Conservation (phyloP, 2,113 vertebrate species). For the Tetrax tetrax region DNA sequence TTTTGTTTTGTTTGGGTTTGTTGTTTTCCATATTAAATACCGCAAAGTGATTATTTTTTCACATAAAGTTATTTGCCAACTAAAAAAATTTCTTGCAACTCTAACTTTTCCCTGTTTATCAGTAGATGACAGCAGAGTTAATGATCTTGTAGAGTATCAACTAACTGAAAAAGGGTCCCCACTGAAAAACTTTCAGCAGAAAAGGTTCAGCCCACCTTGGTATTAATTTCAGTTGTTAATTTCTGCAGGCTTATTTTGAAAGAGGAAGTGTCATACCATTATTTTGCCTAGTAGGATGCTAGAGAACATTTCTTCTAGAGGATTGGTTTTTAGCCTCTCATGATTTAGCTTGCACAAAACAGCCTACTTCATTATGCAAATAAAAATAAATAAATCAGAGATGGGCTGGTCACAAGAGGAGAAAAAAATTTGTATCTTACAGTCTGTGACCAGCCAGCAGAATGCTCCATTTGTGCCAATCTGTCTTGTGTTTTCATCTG, state of each 20-base stretch:
- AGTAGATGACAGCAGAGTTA: not conserved
- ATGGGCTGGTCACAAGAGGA: not conserved
- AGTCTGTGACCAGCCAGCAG: conserved; percentile 14
- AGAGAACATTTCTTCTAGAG: not conserved
- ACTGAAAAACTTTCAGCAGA: not conserved
- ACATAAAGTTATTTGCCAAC: not conserved
- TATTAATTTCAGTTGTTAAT: not conserved
- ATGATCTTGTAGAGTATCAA: not conserved
- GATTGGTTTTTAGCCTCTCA: fast-evolving
- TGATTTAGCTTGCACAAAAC: not conserved
- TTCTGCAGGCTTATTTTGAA: not conserved
- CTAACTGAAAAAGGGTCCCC: not conserved
- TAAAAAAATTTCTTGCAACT: not conserved
- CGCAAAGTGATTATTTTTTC: not conserved
- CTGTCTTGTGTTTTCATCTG: conserved; percentile 50
- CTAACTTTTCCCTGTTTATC: not conserved
- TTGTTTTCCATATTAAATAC: not conserved
- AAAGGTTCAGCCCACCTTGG: not conserved
- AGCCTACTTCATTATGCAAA: not conserved
- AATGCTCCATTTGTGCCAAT: conserved; percentile 24
- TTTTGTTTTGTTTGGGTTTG: not conserved
- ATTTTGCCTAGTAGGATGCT: not conserved
- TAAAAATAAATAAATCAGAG: not conserved
- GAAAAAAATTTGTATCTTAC: not conserved
- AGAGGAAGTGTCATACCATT: not conserved